Evolutionary conservation across 2,888 invertebrate genomes (phyloP), one percentile per base, ranked within the genome.

Genomic region (Leucoma salicis): DNA sequence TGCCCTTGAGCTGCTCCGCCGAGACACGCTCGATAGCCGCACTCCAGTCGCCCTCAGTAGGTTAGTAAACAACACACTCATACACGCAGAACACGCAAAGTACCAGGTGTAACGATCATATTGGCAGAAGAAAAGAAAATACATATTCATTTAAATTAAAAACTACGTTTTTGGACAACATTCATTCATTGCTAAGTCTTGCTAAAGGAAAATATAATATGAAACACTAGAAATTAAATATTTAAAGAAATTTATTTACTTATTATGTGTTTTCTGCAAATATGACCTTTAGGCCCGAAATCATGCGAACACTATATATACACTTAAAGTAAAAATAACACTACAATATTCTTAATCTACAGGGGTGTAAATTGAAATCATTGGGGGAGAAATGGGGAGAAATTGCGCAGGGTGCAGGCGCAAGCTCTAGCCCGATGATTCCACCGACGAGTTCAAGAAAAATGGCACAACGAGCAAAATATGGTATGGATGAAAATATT

Each of bases 391-490:
- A 63, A 25, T 70, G 68, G 81, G 72, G 75, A 63, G 54, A 58
- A 29, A 14, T 24, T 53, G 65, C 74, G 86, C 84, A 63, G 87
- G 86, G 86, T 86, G 87, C 84, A 71, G 76, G 84, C 86, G 78
- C 69, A 62, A 32, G 34, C n/a, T 61, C 56, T 65, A 25, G 39
- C 66, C 78, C 63, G 65, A 38, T 43, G 41, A 46, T 53, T 63
- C 61, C 71, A 35, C 58, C 49, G 68, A 79, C 64, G 66, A 79
- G 54, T 57, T 60, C 52, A 38, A 44, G 13, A 29, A 52, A 59
- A 58, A 89, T 88, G 87, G 84, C 88, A 89, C 88, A 89, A 88
- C 85, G 87, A 88, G 76, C 85, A 81, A 83, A 78, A 71, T 67
- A 66, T n/a, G n/a, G 70, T 46, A 58, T 56, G 63, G 57, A 60